Evolutionary conservation across 2,797 vertebrate genomes (phyloP).

Genomic region (Florisuga fusca): DNA sequence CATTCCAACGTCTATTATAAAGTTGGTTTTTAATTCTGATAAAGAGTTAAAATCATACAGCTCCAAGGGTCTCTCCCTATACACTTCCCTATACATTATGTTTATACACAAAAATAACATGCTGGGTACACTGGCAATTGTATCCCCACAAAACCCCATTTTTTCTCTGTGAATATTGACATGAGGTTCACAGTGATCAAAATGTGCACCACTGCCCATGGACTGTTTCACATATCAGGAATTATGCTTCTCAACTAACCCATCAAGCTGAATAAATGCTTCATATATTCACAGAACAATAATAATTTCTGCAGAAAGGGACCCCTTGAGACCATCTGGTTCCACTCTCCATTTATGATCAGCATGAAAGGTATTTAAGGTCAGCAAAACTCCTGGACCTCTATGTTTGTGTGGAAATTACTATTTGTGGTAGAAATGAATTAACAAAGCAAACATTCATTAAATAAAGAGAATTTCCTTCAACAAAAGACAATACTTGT

Average conservation of each 20-base stretch:
- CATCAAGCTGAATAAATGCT: neutral
- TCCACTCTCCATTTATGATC: neutral
- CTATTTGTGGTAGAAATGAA: neutral
- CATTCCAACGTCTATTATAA: neutral
- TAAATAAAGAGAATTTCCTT: neutral
- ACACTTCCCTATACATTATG: neutral
- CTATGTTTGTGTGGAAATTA: neutral
- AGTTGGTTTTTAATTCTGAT: neutral
- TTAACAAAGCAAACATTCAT: neutral
- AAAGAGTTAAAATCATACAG: neutral
- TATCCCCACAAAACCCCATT: neutral
- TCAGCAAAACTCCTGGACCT: neutral
- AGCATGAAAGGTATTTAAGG: neutral
- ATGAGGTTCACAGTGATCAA: neutral
- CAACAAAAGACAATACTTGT: neutral
- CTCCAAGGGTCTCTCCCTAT: neutral
- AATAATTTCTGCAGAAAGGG: neutral
- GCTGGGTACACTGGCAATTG: neutral
- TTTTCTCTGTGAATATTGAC: neutral
- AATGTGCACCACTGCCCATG: neutral
- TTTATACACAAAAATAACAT: neutral
- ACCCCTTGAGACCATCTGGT: neutral
- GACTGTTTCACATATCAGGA: neutral
- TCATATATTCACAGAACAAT: neutral
- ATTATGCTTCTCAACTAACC: neutral